phyloP scores from a whole-genome alignment of 2,113 vertebrate species.

The Odocoileus virginianus region DNA sequence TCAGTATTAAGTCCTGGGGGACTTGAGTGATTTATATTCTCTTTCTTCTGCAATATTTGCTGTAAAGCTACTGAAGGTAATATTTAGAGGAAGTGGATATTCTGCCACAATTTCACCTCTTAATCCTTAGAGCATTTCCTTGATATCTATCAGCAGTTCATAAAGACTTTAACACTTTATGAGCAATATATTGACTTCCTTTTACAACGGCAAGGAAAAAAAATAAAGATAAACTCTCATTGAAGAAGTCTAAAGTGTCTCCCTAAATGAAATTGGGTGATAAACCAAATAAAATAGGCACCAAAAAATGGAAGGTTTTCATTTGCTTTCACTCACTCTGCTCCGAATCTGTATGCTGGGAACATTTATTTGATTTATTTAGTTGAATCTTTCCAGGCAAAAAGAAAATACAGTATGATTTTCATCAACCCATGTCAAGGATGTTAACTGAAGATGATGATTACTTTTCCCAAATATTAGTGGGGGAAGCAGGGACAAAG shows the following conservation, averaged over 20 bases:
- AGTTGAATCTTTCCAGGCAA: neutral
- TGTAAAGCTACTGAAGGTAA: constrained; percentile 63
- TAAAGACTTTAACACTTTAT: constrained; percentile 74
- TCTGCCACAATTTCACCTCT: constrained; percentile 66
- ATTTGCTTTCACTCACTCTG: neutral
- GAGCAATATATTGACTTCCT: constrained; percentile 71
- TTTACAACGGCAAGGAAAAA: constrained; percentile 50
- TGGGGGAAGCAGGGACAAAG: neutral
- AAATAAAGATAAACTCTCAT: constrained; percentile 59
- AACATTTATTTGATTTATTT: constrained; percentile 62
- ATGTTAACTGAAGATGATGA: constrained; percentile 17
- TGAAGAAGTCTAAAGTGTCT: constrained; percentile 40
- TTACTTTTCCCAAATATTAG: constrained; percentile 15
- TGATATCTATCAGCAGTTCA: constrained; percentile 73
- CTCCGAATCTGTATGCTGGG: neutral
- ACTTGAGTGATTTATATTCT: constrained; percentile 71
- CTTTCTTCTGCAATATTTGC: constrained; percentile 70
- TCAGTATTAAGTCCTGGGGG: constrained; percentile 54
- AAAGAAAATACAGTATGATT: neutral
- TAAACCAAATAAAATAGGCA: constrained; percentile 57
- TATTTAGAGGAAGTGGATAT: constrained; percentile 71
- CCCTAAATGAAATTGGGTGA: constrained; percentile 54
- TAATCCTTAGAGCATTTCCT: constrained; percentile 66
- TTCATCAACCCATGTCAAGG: neutral
- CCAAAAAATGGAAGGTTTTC: constrained; percentile 30